These are phyloP conservation scores for Cydia amplana DNA, from an alignment of 1,140 invertebrate species.

Conservation along the genomic window DNA sequence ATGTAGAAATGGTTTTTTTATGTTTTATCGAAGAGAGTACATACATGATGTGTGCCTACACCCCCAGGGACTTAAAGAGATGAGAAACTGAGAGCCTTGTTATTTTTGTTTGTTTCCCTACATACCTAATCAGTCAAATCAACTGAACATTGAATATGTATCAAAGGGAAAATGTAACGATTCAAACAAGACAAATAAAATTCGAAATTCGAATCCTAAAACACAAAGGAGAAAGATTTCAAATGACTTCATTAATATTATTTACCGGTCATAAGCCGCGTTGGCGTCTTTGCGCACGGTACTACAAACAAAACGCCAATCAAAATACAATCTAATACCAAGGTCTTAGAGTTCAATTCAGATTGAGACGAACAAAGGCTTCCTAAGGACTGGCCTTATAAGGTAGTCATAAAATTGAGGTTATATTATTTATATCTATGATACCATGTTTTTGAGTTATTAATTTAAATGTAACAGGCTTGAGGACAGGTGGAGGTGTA, in stretches of 20 bases:
- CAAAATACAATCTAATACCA: constrained; percentile 39
- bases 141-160: too few relatives aligned
- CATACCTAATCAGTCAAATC: too few relatives aligned
- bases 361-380: constrained; percentile 35
- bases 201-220: constrained; percentile 9
- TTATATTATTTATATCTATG: constrained; percentile 39
- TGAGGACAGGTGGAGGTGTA: constrained; percentile 15
- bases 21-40: too few relatives aligned
- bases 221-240: constrained; percentile 33
- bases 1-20: too few relatives aligned
- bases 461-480: constrained; percentile 9
- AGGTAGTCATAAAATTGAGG: constrained; percentile 56
- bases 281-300: constrained; percentile 61
- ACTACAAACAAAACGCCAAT: constrained; percentile 38
- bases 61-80: too few relatives aligned
- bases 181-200: not conserved
- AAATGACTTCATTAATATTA: constrained; percentile 51
- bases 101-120: too few relatives aligned
- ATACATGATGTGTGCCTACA: too few relatives aligned
- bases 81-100: too few relatives aligned
- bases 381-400: constrained; percentile 49
- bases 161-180: not conserved
- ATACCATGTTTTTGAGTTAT: constrained; percentile 22
- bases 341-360: constrained; percentile 35
- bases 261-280: constrained; percentile 54